Base-by-base conservation (phyloP, 2,113 vertebrate species). In the Garra rufa region DNA sequence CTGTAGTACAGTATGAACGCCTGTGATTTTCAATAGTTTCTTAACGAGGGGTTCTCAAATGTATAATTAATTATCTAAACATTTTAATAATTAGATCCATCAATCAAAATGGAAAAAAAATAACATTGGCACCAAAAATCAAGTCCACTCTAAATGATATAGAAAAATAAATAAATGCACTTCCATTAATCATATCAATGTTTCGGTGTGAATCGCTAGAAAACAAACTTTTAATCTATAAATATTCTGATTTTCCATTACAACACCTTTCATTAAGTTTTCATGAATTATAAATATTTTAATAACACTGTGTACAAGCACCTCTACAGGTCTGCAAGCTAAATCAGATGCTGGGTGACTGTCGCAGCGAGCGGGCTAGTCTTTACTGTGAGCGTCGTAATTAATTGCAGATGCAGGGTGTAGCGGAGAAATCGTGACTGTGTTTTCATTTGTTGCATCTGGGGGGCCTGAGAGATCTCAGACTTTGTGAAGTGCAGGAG, bases 391-490 rank as follows among this genome's bases (percentile, higher is more conserved):
- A 38, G 73, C 81, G 82, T 26, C 43, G 85, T 85, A 86, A 89
- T 88, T 83, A 88, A 88, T 85, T 88, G 87, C 69, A 78, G 82
- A 86, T 87, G 74, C 85, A 86, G 85, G 89, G 81, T 61, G 83
- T 44, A 52, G 26, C 34, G 69, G 85, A 84, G 79, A 44, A 76
- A 84, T 48, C 24, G 85, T 89, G 84, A 86, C 87, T 86, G 84
- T 65, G 38, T 81, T 87, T 77, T 85, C 83, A 87, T 87, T 70
- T 87, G 84, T 88, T 83, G 85, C 81, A 82, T 84, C 73, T 75
- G 44, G 24, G 79, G 75, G 83, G 67, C 63, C 55, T 71, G 82
- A 84, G 86, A 83, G 82, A 74, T 87, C 81, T 82, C 59, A 65
- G 71, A 67, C 81, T 76, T 55, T 10, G 69, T 80, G 84, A 78